Evolutionary conservation across 2,888 invertebrate species (phyloP).

Genomic region (Heliconius ismenius): DNA sequence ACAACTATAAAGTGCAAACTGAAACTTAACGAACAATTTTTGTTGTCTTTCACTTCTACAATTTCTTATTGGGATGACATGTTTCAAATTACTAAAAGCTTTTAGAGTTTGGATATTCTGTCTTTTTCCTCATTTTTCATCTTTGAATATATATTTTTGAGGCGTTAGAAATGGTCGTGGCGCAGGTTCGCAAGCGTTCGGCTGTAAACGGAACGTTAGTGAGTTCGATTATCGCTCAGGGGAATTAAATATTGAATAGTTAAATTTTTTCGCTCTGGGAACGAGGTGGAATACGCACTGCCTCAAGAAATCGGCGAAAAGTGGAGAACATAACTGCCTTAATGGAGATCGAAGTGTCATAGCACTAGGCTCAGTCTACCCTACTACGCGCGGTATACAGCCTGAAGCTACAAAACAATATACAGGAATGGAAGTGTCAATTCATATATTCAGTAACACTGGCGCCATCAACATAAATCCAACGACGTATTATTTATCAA

Average conservation of each 20-base stretch:
- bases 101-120: constrained; percentile 30
- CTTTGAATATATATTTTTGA: not conserved
- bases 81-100: constrained; percentile 39
- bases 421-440: no score
- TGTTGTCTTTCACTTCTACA: constrained; percentile 33
- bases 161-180: not conserved
- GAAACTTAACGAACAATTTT: constrained; percentile 33
- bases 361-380: not conserved
- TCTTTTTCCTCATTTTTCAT: constrained; percentile 21
- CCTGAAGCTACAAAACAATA: no score
- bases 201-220: not conserved
- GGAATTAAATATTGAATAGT: not conserved
- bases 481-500: no score
- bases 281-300: no score
- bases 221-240: not conserved
- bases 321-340: no score
- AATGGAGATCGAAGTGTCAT: not conserved
- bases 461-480: no score
- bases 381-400: not conserved
- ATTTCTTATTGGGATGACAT: constrained; percentile 38
- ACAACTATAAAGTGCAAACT: constrained; percentile 26
- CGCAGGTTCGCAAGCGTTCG: no score
- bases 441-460: no score
- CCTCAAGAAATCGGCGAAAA: no score
- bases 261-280: not conserved